Percentiles rank a stretch among this genome's conserved stretches.
phyloP scores from a whole-genome alignment of 2,888 invertebrate genomes.

The Ctenicera cuprea region DNA sequence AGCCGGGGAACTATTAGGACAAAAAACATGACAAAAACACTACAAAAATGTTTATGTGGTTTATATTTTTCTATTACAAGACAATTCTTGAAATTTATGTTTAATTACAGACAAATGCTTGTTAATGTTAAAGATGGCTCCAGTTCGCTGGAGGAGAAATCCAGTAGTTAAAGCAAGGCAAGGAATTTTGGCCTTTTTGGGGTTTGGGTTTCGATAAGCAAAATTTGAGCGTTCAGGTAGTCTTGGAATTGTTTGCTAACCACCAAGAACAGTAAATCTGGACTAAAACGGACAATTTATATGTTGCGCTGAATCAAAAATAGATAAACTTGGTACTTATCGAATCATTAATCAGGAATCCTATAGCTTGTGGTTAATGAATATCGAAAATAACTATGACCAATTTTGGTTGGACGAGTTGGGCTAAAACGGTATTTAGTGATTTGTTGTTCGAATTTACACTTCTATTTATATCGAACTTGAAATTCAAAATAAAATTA shows the following conservation, averaged over 20 bases:
- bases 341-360: conserved; percentile 27
- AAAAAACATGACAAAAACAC: not conserved
- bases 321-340: conserved; percentile 35
- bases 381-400: not conserved
- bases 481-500: too few relatives aligned
- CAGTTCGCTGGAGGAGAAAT: not conserved
- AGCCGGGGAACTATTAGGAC: conserved; percentile 2
- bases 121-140: conserved; percentile 1
- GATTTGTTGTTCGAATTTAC: too few relatives aligned
- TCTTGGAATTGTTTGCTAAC: not conserved
- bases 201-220: too few relatives aligned
- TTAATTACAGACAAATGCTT: not conserved
- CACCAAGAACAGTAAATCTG: not conserved
- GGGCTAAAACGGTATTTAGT: too few relatives aligned
- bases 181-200: too few relatives aligned
- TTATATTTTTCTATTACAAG: not conserved
- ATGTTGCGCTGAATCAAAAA: conserved; percentile 8
- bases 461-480: too few relatives aligned
- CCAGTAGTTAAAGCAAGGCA: too few relatives aligned
- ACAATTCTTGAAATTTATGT: conserved; percentile 5
- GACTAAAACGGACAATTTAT: conserved; percentile 14
- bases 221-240: not conserved
- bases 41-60: too few relatives aligned
- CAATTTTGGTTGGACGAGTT: too few relatives aligned
- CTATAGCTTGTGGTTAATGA: conserved; percentile 15